Evolutionary conservation across 2,888 invertebrate species (phyloP), one percentile per base, ranked within the genome.

Genomic region (Teleiodes luculella): DNA sequence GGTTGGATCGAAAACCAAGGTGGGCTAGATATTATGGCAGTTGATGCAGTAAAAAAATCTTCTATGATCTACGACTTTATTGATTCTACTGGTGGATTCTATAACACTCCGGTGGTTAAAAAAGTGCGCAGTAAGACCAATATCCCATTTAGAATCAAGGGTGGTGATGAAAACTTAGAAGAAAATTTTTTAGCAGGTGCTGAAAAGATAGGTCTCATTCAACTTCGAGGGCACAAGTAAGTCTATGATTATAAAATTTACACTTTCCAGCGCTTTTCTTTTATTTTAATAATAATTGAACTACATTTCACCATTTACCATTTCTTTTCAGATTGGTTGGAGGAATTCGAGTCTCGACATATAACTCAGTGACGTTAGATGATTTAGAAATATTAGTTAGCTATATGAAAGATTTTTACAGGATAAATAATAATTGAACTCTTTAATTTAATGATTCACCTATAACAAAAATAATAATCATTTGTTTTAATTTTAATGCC

Each of bases 211-310:
- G 92, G 93, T 46, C 94, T 98, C 91, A 92, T 96, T 58, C 97
- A 97, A 71, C 86, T 98, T 28, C 98, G 99, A 84, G 99, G 99
- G 51, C 99, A 99, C 87, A 94, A 97, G 95, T 95, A 77, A 74
- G 39, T 43, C 7, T 18, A 28, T 24, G 6, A 37, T 16, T n/a
- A 36, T n/a, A 36, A 14, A 37, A 37, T 37, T 7, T 36, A n/a
- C n/a, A 11, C 33, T 33, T 11, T n/a, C 10, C n/a, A 33, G 33
- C 33, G 3, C 4, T n/a, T 4, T 24, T 3, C n/a, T n/a, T n/a
- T n/a, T n/a, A n/a, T n/a, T n/a, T n/a, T n/a, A n/a, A n/a, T n/a
- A n/a, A n/a, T n/a, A n/a, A n/a, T 31, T 31, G 31, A 31, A 31
- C 31, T 31, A 36, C 13, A 37, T 35, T 4, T 18, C 30, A 36